Evolutionary conservation across 2,113 vertebrate species (phyloP).

Genomic region (Physeter macrocephalus): DNA sequence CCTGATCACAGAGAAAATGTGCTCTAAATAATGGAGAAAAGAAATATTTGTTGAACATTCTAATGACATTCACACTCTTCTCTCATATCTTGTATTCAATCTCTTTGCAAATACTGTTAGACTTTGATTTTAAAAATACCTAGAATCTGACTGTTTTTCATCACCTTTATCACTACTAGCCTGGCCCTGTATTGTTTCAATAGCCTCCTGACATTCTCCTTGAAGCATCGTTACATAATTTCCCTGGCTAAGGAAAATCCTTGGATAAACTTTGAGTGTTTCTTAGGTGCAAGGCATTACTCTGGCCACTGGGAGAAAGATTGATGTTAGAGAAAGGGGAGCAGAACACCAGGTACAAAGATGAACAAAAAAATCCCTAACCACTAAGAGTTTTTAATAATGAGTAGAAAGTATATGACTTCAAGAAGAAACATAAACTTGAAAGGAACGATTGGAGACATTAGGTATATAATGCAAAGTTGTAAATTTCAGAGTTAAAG

Average conservation of each 20-base stretch:
- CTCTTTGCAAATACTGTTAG: not conserved
- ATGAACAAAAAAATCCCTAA: not conserved
- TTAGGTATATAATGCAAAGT: not conserved
- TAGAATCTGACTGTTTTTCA: not conserved
- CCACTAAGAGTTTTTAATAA: not conserved
- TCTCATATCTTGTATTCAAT: not conserved
- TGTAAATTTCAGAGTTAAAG: not conserved
- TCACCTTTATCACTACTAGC: not conserved
- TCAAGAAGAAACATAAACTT: conserved; percentile 4
- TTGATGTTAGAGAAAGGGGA: not conserved
- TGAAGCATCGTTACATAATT: not conserved
- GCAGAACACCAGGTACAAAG: not conserved
- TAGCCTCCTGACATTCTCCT: not conserved
- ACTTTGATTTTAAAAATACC: conserved; percentile 14
- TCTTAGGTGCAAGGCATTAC: not conserved
- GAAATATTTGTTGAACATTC: not conserved
- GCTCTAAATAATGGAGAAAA: not conserved
- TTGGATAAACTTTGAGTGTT: conserved; percentile 4
- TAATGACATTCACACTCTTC: not conserved
- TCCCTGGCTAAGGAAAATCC: conserved; percentile 3
- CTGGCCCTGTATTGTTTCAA: not conserved
- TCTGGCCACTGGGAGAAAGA: not conserved
- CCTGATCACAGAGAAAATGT: not conserved
- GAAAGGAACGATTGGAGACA: not conserved
- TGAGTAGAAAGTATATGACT: not conserved